phyloP scores from a whole-genome alignment of 2,113 vertebrate genomes.

The Sorex fumeus region DNA sequence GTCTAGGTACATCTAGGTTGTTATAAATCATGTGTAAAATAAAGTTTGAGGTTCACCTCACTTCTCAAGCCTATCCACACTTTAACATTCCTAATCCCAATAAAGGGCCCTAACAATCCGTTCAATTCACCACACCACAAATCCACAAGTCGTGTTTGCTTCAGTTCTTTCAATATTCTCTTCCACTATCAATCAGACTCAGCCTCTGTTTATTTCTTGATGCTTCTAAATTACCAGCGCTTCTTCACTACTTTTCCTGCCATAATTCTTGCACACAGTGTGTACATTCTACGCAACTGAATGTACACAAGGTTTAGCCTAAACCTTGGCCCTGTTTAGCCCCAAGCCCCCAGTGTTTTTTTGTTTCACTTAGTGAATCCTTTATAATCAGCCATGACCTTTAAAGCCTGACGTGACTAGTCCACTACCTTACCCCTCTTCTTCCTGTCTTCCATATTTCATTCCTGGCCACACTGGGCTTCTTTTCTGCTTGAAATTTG shows the following conservation, averaged over 20 bases:
- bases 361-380: background rate
- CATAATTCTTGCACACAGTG: background rate
- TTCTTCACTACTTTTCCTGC: background rate
- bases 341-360: background rate
- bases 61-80: background rate
- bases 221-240: background rate
- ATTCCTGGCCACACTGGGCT: background rate
- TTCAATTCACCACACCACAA: background rate
- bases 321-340: background rate
- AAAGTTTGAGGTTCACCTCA: background rate
- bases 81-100: background rate
- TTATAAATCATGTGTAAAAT: background rate
- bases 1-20: too few species aligned
- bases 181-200: background rate
- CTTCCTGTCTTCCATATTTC: background rate
- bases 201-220: background rate
- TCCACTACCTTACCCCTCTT: background rate
- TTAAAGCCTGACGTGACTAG: too few species aligned
- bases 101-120: background rate
- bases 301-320: too few species aligned
- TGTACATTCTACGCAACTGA: background rate
- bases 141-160: background rate
- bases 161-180: background rate
- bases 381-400: background rate
- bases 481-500: background rate